Percentiles rank a stretch among this genome's conserved stretches.
These are phyloP conservation scores for Leistus spinibarbis DNA, from an alignment of 2,888 invertebrate species.

Conservation along the genomic window DNA sequence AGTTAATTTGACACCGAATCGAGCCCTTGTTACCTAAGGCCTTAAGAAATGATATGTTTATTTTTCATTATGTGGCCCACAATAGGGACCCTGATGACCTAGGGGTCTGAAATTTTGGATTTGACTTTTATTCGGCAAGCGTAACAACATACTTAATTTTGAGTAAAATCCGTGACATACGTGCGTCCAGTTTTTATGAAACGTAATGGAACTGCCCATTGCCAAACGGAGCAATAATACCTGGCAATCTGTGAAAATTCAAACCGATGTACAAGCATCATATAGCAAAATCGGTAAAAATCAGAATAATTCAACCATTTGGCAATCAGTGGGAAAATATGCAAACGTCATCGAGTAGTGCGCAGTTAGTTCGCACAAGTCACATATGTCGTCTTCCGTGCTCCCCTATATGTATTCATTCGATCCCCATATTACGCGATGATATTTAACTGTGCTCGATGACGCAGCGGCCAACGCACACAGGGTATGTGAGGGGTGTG, in stretches of 20 bases:
- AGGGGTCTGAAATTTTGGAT: no score
- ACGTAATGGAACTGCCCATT: neutral
- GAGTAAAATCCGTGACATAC: no score
- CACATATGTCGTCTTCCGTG: constrained; percentile 28
- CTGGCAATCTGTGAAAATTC: neutral
- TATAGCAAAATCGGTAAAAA: neutral
- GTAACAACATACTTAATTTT: no score
- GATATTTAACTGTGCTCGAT: neutral
- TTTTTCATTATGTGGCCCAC: no score
- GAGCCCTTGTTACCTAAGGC: no score
- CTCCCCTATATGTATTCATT: neutral
- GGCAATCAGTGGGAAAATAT: constrained; percentile 19
- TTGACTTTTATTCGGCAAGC: no score
- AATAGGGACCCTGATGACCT: no score
- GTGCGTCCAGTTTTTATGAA: no score
- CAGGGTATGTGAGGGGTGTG: neutral
- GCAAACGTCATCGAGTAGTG: neutral
- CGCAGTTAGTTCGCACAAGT: neutral
- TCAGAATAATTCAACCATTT: neutral
- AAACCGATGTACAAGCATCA: neutral
- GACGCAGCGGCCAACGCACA: neutral
- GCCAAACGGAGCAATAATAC: neutral
- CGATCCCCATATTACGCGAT: neutral
- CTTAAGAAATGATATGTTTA: no score
- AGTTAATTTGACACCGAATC: no score